A percentile compares a stretch with the other conserved stretches of the same genome.
Conservation (phyloP, 2,113 vertebrate genomes). For the Calidris pugnax region DNA sequence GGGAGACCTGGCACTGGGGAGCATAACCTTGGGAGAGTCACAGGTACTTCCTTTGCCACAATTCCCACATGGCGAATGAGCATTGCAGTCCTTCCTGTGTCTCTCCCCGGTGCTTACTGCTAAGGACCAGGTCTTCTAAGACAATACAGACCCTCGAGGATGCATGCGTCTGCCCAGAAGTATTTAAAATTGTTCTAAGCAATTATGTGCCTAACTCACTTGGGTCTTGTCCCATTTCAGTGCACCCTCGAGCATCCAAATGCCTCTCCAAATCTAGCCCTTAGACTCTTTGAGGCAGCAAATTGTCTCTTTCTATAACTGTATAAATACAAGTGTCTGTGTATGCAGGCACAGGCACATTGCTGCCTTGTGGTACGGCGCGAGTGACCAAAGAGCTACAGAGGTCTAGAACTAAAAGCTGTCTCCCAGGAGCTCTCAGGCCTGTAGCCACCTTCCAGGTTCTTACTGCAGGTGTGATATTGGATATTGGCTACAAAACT, state of each 20-base stretch:
- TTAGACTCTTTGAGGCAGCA: background rate
- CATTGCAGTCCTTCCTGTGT: background rate
- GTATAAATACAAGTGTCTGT: background rate
- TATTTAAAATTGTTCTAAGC: background rate
- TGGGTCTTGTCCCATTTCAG: constrained; percentile 22
- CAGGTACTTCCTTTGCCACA: background rate
- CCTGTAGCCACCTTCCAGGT: background rate
- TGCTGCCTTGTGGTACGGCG: accelerated
- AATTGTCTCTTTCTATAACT: constrained; percentile 1
- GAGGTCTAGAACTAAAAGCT: background rate
- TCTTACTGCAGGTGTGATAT: background rate
- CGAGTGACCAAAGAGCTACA: background rate
- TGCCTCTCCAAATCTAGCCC: background rate
- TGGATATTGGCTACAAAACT: background rate
- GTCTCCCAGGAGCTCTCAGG: background rate
- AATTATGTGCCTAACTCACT: constrained; percentile 13
- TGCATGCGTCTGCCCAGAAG: background rate
- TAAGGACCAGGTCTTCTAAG: background rate
- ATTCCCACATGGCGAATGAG: background rate
- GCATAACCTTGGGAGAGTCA: background rate
- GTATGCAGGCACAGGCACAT: background rate
- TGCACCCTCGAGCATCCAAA: background rate
- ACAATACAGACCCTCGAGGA: background rate
- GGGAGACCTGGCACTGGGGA: background rate
- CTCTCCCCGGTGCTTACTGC: background rate